These are phyloP conservation scores for Drosophila lowei DNA, from an alignment of 1,140 invertebrate genomes.

Conservation along the genomic window DNA sequence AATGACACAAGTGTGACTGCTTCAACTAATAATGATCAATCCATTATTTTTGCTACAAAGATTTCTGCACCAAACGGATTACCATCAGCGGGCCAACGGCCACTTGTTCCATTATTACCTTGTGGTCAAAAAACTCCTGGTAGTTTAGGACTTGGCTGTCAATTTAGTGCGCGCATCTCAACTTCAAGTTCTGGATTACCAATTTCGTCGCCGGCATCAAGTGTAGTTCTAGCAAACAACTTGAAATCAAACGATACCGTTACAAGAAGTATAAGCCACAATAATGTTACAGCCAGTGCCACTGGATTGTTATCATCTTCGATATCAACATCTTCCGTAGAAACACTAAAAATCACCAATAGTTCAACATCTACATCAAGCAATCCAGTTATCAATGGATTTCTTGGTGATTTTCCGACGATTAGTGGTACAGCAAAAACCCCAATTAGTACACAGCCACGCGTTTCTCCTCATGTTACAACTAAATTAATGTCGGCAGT, in stretches of 20 bases:
- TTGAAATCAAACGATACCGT: slow-evolving; percentile 43
- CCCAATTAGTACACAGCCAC: slow-evolving; percentile 31
- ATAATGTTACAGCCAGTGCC: background rate
- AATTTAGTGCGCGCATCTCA: slow-evolving; percentile 29
- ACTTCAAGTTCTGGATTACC: slow-evolving; percentile 14
- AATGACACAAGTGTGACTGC: slow-evolving; percentile 38
- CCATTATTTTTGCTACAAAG: slow-evolving; percentile 42
- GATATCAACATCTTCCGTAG: slow-evolving; percentile 47
- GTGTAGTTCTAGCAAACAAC: slow-evolving; percentile 23
- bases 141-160: slow-evolving; percentile 16
- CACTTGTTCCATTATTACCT: slow-evolving; percentile 28
- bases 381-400: slow-evolving; percentile 54
- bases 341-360: slow-evolving; percentile 45
- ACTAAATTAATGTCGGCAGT: slow-evolving; percentile 39
- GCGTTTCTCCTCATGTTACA: slow-evolving; percentile 43
- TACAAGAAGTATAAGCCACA: background rate
- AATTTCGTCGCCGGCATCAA: slow-evolving; percentile 20
- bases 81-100: slow-evolving; percentile 18
- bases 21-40: slow-evolving; percentile 28
- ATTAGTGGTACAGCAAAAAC: slow-evolving; percentile 21
- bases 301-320: slow-evolving; percentile 14
- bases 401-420: slow-evolving; percentile 48
- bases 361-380: slow-evolving; percentile 8
- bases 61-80: slow-evolving; percentile 30
- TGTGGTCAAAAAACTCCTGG: slow-evolving; percentile 21